Conservation (phyloP, 2,797 vertebrate genomes). For the Kryptopterus vitreolus region DNA sequence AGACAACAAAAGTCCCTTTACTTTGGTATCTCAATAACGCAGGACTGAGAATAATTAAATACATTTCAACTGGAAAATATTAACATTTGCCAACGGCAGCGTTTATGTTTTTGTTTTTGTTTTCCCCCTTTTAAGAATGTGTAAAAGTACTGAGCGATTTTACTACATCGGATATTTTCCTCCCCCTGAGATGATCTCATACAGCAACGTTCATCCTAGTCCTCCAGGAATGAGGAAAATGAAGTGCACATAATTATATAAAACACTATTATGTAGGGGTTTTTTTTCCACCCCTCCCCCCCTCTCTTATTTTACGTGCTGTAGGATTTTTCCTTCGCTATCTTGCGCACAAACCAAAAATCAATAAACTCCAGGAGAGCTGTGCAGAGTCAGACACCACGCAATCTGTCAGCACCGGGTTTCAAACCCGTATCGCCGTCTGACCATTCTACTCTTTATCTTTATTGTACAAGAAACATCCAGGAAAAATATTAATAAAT, state of each 20-base stretch:
- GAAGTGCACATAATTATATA: conserved; percentile 72
- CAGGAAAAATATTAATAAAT: background rate
- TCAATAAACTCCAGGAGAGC: conserved; percentile 69
- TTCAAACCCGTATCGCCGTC: conserved; percentile 63
- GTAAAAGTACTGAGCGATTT: background rate
- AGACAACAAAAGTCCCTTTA: too few relatives aligned
- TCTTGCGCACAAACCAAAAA: conserved; percentile 55
- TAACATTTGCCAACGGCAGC: too few relatives aligned
- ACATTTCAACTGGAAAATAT: background rate
- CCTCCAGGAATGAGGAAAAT: conserved; percentile 66
- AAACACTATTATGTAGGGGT: conserved; percentile 9
- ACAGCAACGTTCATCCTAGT: conserved; percentile 67
- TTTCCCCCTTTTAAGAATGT: background rate
- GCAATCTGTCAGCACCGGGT: conserved; percentile 71
- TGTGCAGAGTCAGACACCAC: conserved; percentile 66
- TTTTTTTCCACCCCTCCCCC: conserved; percentile 70
- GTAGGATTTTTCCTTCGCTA: conserved; percentile 48
- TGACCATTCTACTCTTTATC: conserved; percentile 32
- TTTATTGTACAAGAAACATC: conserved; percentile 26
- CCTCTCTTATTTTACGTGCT: conserved; percentile 61
- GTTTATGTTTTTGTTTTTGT: too few relatives aligned
- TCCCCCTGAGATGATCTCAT: conserved; percentile 43
- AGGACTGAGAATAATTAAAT: conserved; percentile 6
- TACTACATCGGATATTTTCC: background rate
- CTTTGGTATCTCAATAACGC: conserved; percentile 8